Conservation (phyloP, 2,113 vertebrate species). For the Cathartes aura region DNA sequence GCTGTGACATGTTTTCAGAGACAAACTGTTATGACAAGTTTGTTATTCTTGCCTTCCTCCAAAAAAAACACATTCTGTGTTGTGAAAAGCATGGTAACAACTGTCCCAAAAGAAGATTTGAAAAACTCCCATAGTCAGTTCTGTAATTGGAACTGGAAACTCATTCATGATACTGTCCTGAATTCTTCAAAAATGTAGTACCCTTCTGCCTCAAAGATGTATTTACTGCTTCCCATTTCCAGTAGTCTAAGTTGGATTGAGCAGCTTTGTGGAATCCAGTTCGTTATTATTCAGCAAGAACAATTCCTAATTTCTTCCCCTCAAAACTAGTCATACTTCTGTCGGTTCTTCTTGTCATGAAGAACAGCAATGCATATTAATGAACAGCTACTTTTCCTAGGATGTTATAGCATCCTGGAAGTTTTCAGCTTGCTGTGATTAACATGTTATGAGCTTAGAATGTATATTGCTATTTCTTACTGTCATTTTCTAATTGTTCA, state of each 20-base stretch:
- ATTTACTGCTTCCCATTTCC: neutral
- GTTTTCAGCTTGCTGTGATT: neutral
- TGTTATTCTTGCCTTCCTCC: neutral
- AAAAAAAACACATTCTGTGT: neutral
- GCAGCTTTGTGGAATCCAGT: neutral
- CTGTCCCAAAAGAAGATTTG: neutral
- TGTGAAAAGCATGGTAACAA: neutral
- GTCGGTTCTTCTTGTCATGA: constrained; percentile 3
- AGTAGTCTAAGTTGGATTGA: neutral
- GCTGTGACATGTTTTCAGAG: neutral
- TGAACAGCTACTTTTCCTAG: neutral
- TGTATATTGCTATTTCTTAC: neutral
- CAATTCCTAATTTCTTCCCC: constrained; percentile 2
- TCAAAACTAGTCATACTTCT: constrained; percentile 30
- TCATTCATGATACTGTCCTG: neutral
- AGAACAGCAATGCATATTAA: neutral
- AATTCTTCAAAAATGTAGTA: neutral
- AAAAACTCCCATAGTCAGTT: neutral
- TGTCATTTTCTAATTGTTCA: neutral
- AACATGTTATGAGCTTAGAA: neutral
- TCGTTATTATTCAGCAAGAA: neutral
- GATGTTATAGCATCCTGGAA: neutral
- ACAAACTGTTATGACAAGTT: neutral
- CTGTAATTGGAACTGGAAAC: neutral
- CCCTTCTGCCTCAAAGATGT: neutral